Evolutionary conservation across 2,888 invertebrate species (phyloP).

Genomic region (Temnothorax ravouxi): DNA sequence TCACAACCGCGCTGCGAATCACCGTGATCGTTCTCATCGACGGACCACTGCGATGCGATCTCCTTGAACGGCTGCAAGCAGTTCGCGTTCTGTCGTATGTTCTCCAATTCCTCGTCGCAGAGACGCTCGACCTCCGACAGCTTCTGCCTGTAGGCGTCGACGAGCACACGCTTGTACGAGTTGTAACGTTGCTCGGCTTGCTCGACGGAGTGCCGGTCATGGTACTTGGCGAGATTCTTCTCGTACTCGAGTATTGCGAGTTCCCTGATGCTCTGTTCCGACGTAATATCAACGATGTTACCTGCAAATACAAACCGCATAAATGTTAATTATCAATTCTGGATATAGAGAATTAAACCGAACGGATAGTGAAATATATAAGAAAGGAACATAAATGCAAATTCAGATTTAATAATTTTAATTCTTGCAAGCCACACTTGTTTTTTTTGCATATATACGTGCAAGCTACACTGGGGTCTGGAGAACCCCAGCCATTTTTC

Average conservation of each 20-base stretch:
- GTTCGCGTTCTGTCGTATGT: constrained; percentile 84
- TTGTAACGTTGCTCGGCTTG: constrained; percentile 82
- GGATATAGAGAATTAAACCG: background rate
- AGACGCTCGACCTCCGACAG: constrained; percentile 86
- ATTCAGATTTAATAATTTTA: background rate
- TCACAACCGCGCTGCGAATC: constrained; percentile 60
- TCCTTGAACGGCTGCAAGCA: constrained; percentile 84
- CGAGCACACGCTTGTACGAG: constrained; percentile 82
- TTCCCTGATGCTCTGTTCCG: constrained; percentile 75
- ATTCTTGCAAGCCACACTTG: no score
- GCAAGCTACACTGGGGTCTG: no score
- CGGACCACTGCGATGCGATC: constrained; percentile 84
- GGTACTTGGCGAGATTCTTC: constrained; percentile 80
- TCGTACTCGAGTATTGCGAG: constrained; percentile 80
- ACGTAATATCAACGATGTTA: constrained; percentile 66
- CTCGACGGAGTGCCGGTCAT: constrained; percentile 79
- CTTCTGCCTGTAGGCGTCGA: constrained; percentile 84
- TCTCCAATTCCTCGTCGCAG: constrained; percentile 85
- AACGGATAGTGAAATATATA: background rate
- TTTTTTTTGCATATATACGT: no score
- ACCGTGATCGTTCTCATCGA: constrained; percentile 68
- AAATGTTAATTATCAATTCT: background rate
- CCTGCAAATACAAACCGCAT: constrained; percentile 49
- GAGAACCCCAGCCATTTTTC: no score
- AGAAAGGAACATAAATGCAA: background rate